Percentiles rank a stretch among this genome's conserved stretches.
Evolutionary conservation across 1,140 invertebrate genomes (phyloP).

Genomic region (Cheumatopsyche charites): DNA sequence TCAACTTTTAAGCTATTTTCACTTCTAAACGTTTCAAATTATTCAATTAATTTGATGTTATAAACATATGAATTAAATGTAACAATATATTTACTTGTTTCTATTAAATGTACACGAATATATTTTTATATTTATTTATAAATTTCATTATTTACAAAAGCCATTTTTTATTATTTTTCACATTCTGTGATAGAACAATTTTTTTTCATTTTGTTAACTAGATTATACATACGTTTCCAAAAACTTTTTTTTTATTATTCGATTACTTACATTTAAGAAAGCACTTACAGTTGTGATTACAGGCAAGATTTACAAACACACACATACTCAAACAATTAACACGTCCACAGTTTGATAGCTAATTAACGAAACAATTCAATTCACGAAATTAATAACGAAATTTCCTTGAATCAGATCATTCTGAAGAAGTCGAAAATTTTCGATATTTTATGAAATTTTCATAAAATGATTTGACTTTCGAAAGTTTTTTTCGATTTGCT

Average conservation of each 20-base stretch:
- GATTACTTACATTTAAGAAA: conserved; percentile 33
- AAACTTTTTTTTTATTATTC: conserved; percentile 17
- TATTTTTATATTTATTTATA: conserved; percentile 16
- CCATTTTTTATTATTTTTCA: conserved; percentile 6
- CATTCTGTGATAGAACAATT: conserved; percentile 20
- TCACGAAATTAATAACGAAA: background rate
- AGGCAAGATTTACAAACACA: conserved; percentile 9
- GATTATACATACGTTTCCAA: conserved; percentile 4
- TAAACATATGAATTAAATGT: conserved; percentile 12
- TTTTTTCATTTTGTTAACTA: background rate
- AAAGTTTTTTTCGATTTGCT: too few species aligned
- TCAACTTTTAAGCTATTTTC: too few species aligned
- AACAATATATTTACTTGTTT: conserved; percentile 15
- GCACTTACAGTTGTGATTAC: conserved; percentile 35
- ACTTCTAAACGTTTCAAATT: too few species aligned
- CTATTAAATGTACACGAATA: conserved; percentile 34
- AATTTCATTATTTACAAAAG: conserved; percentile 33
- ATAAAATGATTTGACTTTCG: too few species aligned
- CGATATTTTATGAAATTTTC: too few species aligned
- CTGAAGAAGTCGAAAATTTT: too few species aligned
- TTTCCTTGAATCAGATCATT: too few species aligned
- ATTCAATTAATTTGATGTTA: background rate
- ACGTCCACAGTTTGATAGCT: too few species aligned
- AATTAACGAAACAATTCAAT: background rate
- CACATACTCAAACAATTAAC: conserved; percentile 6